Conservation (phyloP, 2,888 invertebrate species). For the Drosophila incognita region DNA sequence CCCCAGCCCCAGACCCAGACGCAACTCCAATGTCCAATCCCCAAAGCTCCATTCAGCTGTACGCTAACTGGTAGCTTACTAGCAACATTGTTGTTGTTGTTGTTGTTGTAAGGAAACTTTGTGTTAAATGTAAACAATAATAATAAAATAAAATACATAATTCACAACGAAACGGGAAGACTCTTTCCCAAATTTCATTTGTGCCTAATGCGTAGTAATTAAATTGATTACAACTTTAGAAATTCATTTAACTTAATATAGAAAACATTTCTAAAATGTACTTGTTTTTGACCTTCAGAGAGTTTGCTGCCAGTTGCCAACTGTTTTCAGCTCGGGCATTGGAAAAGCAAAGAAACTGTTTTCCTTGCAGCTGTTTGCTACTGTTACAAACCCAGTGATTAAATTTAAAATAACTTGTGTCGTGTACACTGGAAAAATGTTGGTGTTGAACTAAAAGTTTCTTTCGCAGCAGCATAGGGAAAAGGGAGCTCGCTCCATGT, state of each 20-base stretch:
- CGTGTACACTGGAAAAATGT: conserved; percentile 32
- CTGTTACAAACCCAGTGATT: conserved; percentile 22
- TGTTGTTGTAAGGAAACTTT: conserved; percentile 47
- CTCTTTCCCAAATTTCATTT: conserved; percentile 24
- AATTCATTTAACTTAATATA: neutral
- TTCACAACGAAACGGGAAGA: conserved; percentile 18
- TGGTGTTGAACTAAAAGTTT: conserved; percentile 59
- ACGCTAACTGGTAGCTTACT: conserved; percentile 36
- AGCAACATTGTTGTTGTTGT: conserved; percentile 75
- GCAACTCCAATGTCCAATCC: neutral
- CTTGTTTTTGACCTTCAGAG: neutral
- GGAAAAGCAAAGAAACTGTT: conserved; percentile 9
- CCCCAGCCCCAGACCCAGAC: neutral
- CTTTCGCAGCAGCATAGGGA: conserved; percentile 41
- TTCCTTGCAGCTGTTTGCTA: conserved; percentile 13
- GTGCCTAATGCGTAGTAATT: neutral
- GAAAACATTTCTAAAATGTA: neutral
- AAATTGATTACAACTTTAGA: neutral
- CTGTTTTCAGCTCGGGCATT: neutral
- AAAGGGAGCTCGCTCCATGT: neutral
- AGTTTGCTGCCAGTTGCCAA: neutral
- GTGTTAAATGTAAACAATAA: conserved; percentile 68
- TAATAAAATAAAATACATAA: conserved; percentile 24
- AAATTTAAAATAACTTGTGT: conserved; percentile 16
- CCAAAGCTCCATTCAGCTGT: neutral